A percentile compares a stretch with the other conserved stretches of the same genome.
Conservation (phyloP, 2,888 invertebrate genomes). For the Liopterus haemorrhoidalis region DNA sequence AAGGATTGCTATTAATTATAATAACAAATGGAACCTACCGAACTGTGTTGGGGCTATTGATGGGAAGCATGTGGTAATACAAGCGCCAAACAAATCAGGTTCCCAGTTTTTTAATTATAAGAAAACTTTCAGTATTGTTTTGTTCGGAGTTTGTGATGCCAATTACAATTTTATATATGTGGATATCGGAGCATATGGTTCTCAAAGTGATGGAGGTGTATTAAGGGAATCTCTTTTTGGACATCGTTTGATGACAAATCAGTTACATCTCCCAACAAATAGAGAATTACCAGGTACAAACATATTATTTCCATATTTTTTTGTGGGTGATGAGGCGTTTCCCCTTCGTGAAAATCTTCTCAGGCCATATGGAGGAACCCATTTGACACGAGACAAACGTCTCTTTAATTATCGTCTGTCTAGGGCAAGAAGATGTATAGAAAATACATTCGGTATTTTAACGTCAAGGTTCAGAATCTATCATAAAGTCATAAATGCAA, state of each 20-base stretch:
- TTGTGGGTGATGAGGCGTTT: constrained; percentile 21
- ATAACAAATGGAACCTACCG: constrained; percentile 19
- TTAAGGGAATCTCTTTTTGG: constrained; percentile 12
- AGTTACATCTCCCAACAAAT: constrained; percentile 8
- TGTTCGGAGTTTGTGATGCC: constrained; percentile 29
- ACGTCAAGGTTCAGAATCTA: constrained; percentile 19
- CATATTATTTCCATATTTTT: constrained; percentile 15
- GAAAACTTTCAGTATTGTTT: constrained; percentile 31
- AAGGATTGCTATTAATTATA: constrained; percentile 17
- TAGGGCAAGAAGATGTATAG: constrained; percentile 9
- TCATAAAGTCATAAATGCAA: constrained; percentile 10
- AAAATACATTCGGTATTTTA: constrained; percentile 20
- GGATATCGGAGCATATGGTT: constrained; percentile 35
- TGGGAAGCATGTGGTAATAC: constrained; percentile 32
- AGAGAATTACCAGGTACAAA: constrained; percentile 12
- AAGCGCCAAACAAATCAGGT: constrained; percentile 28
- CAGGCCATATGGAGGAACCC: constrained; percentile 18
- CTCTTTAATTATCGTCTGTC: constrained; percentile 15
- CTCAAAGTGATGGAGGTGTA: constrained; percentile 27
- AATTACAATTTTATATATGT: constrained; percentile 31
- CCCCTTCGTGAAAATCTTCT: constrained; percentile 17
- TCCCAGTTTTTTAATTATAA: constrained; percentile 33
- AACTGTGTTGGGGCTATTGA: constrained; percentile 32
- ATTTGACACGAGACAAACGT: background rate
- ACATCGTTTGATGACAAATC: constrained; percentile 10